Percentiles rank a stretch among this genome's conserved stretches.
Evolutionary conservation across 2,113 vertebrate species (phyloP).

Genomic region (Delphinus delphis): DNA sequence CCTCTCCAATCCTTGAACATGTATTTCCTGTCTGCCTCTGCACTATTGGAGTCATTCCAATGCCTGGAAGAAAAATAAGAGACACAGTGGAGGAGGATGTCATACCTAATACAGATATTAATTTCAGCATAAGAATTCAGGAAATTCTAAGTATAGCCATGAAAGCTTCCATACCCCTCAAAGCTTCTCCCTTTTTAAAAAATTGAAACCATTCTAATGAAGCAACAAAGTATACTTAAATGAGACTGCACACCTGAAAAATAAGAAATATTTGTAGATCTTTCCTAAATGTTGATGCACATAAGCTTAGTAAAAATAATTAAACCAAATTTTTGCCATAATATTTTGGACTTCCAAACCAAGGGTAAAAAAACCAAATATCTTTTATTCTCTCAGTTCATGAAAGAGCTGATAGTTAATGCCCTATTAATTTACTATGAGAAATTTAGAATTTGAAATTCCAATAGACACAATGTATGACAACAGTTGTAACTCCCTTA

Average conservation of each 20-base stretch:
- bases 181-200: neutral
- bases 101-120: neutral
- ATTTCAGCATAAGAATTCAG: constrained; percentile 25
- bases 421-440: neutral
- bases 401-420: neutral
- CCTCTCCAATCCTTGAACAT: constrained; percentile 33
- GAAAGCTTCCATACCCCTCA: neutral
- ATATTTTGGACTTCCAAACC: neutral
- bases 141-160: constrained; percentile 54
- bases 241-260: neutral
- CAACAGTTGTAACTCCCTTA: neutral
- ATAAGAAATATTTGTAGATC: neutral
- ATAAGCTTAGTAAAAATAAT: neutral
- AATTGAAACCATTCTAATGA: neutral
- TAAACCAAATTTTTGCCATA: neutral
- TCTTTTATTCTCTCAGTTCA: neutral
- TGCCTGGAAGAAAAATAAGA: constrained; percentile 23
- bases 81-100: neutral
- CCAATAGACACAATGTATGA: neutral
- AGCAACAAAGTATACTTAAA: neutral
- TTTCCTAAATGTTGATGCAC: neutral
- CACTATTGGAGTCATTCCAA: constrained; percentile 29
- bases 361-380: neutral
- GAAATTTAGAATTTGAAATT: constrained; percentile 17
- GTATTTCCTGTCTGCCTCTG: constrained; percentile 70